Percentiles rank a stretch among this genome's conserved stretches.
Evolutionary conservation across 2,888 invertebrate species (phyloP).

Genomic region (Pantelozetes paolii): DNA sequence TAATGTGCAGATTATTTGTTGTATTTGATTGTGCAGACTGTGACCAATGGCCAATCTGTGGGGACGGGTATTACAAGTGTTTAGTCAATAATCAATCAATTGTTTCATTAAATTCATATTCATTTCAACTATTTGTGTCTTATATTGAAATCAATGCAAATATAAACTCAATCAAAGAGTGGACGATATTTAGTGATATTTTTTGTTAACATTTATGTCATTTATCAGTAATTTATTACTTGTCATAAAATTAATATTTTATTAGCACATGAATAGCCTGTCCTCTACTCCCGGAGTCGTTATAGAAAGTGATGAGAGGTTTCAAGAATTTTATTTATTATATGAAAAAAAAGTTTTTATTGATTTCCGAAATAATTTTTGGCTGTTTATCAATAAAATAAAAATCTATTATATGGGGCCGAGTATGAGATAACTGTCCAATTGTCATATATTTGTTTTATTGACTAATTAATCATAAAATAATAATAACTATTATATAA

Average conservation of each 20-base stretch:
- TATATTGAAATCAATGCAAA: neutral
- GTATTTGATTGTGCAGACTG: slow-evolving; percentile 30
- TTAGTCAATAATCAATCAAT: neutral
- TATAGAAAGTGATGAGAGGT: neutral
- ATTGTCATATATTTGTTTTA: too few relatives aligned
- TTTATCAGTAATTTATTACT: neutral
- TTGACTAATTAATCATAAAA: too few relatives aligned
- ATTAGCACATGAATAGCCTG: neutral
- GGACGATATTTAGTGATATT: neutral
- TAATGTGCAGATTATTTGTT: slow-evolving; percentile 16
- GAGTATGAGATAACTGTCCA: too few relatives aligned
- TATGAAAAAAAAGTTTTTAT: too few relatives aligned
- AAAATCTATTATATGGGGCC: too few relatives aligned
- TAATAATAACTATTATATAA: too few relatives aligned
- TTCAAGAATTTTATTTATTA: too few relatives aligned
- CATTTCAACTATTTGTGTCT: neutral
- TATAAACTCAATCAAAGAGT: neutral
- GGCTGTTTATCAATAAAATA: too few relatives aligned
- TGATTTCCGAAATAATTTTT: too few relatives aligned
- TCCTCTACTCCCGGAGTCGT: neutral
- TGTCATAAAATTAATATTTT: neutral
- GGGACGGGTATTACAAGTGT: neutral
- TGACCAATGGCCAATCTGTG: slow-evolving; percentile 44
- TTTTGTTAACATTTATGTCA: neutral
- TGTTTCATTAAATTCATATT: neutral